Evolutionary conservation across 2,113 vertebrate species (phyloP).

Genomic region (Alexandromys fortis): DNA sequence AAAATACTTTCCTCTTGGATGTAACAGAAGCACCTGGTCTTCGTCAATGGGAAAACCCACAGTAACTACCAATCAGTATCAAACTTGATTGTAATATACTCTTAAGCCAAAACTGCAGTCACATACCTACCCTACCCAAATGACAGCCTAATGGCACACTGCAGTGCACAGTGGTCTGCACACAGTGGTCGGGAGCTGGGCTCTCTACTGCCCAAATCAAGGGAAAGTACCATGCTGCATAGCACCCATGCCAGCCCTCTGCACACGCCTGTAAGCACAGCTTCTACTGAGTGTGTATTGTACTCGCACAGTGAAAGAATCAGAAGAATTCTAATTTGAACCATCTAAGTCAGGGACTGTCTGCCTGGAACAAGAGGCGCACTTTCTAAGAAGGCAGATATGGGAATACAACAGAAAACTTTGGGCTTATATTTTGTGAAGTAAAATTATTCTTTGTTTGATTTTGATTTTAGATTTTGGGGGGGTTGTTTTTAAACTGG

Average conservation of each 20-base stretch:
- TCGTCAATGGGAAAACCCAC: slow-evolving; percentile 20
- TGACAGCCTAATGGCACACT: background rate
- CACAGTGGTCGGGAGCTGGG: background rate
- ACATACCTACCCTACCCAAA: background rate
- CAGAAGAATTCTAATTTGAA: background rate
- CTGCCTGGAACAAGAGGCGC: background rate
- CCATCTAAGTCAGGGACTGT: background rate
- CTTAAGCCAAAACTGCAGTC: background rate
- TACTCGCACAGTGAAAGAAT: background rate
- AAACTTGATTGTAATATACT: background rate
- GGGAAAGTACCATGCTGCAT: background rate
- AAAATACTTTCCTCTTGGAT: slow-evolving; percentile 2
- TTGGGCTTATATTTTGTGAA: slow-evolving; percentile 1
- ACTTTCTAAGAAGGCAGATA: slow-evolving; percentile 36
- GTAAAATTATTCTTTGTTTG: slow-evolving; percentile 34
- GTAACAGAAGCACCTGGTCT: slow-evolving; percentile 31
- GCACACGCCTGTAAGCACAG: background rate
- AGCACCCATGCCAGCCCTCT: background rate
- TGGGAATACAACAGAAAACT: background rate
- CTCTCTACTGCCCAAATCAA: background rate
- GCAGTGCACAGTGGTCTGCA: background rate
- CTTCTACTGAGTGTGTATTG: background rate
- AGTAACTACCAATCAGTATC: background rate
- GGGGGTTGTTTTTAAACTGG: background rate
- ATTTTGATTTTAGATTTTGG: background rate